Base-by-base conservation (phyloP, 2,888 invertebrate species). In the Spodoptera exigua region DNA sequence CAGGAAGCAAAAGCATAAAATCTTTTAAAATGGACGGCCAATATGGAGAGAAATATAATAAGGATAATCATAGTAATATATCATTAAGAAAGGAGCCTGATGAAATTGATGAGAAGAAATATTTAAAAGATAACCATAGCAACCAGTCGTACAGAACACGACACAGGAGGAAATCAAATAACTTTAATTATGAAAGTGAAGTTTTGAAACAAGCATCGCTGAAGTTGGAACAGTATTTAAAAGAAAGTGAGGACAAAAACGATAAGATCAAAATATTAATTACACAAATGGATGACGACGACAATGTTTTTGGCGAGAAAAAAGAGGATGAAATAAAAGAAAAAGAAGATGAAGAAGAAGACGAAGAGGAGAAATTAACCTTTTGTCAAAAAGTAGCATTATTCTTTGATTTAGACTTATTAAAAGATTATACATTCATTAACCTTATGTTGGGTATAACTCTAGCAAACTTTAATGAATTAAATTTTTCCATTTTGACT, bases 401-500 rank as follows among this genome's bases (percentile, higher is more conserved):
- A 36, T 96, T 96, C 81, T 97, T 97, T 78, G 97, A 97, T 82
- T 92, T 97, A 61, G 96, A 96, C 82, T 91, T 97, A 48, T 84
- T 97, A 54, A 95, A 95, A 72, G 97, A 97, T 85, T 95, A 95
- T 12, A 95, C 96, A 3, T 97, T 96, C 75, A 95, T 96, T 2
- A 97, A 96, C 77, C 89, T 97, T 12, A 96, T 96, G 94, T 81
- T 96, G 53, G 97, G 97, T 0, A 92, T 97, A 46, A 96, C 96
- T 0, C 89, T 96, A 37, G 96, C 96, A 0, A 96, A 95, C 79
- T 96, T 96, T 76, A 95, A 95, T 3, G 97, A 97, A 84, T 77
- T 96, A 5, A 97, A 97, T 83, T 97, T 97, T 82, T 96, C 96
- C 1, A 95, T 97, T 47, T 80, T 97, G 47, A 96, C 96, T 0